Conservation (phyloP, 1,140 invertebrate species). For the Drosophila sucinea region DNA sequence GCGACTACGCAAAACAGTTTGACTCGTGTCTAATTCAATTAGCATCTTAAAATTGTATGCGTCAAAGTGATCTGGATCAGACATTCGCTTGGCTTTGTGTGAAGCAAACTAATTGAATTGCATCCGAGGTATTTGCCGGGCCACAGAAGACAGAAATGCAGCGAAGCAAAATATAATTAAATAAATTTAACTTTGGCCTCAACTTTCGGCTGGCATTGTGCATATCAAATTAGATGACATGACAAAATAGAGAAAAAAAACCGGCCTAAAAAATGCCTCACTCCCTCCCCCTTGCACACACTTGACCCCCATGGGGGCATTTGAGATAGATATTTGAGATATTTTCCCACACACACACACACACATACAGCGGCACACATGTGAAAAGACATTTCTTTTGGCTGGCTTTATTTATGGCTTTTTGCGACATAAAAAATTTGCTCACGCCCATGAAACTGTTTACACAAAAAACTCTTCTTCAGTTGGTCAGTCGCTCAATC, state of each 20-base stretch:
- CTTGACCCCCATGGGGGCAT: background rate
- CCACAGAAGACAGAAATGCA: background rate
- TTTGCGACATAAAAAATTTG: slow-evolving; percentile 12
- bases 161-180: slow-evolving; percentile 4
- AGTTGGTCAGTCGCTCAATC: background rate
- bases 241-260: background rate
- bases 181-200: background rate
- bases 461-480: slow-evolving; percentile 2
- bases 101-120: slow-evolving; percentile 3
- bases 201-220: background rate
- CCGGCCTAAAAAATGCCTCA: background rate
- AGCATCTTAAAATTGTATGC: background rate
- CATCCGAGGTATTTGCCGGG: background rate
- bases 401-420: slow-evolving; percentile 2
- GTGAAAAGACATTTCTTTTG: background rate
- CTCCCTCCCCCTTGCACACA: background rate
- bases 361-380: background rate
- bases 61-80: background rate
- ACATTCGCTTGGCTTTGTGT: background rate
- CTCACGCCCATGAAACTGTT: slow-evolving; percentile 6
- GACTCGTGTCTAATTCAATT: background rate
- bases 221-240: slow-evolving; percentile 4
- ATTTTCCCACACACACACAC: slow-evolving; percentile 1
- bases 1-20: slow-evolving; percentile 1
- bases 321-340: background rate